These are phyloP conservation scores for Cydia splendana DNA, from an alignment of 1,140 invertebrate species.

Conservation along the genomic window DNA sequence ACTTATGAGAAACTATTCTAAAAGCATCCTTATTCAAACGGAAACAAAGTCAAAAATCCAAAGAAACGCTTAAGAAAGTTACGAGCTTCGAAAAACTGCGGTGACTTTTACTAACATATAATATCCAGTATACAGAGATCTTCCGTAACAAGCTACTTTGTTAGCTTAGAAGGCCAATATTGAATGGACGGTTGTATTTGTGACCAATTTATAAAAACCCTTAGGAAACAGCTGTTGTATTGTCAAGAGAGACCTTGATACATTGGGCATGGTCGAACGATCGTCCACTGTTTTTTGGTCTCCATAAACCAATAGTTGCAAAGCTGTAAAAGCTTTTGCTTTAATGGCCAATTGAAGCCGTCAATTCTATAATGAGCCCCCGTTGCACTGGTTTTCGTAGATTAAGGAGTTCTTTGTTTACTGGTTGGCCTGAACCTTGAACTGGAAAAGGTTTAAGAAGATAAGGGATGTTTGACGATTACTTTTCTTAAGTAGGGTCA, in stretches of 20 bases:
- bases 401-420: background rate
- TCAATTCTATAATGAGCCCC: background rate
- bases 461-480: background rate
- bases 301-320: background rate
- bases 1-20: background rate
- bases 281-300: background rate
- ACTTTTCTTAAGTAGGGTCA: background rate
- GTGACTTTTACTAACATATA: background rate
- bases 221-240: background rate
- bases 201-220: background rate
- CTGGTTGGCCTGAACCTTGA: background rate
- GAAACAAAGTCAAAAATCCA: background rate
- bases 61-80: background rate
- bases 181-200: background rate
- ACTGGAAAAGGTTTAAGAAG: background rate
- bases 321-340: background rate
- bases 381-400: background rate
- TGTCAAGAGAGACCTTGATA: background rate
- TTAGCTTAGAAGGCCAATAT: background rate
- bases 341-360: background rate
- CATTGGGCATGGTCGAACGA: background rate
- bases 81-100: background rate
- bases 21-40: background rate
- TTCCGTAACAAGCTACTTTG: background rate
- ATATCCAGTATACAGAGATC: background rate